Conservation (phyloP, 2,113 vertebrate genomes). For the Strix aluco region DNA sequence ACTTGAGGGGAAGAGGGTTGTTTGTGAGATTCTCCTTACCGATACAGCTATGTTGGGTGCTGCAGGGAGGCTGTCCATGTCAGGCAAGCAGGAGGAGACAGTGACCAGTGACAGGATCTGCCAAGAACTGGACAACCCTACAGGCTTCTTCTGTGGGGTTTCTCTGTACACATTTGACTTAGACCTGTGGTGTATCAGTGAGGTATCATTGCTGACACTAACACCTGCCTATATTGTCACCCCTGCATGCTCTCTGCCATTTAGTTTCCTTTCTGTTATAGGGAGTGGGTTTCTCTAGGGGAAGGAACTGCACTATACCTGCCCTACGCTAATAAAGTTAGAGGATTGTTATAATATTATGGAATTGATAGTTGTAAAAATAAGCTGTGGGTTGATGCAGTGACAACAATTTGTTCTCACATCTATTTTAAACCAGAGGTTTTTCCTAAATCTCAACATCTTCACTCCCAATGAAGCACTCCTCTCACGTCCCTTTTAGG, state of each 20-base stretch:
- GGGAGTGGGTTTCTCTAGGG: neutral
- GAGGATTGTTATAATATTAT: neutral
- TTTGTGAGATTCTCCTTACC: neutral
- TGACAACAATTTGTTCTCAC: neutral
- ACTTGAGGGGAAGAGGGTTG: neutral
- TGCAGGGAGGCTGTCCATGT: neutral
- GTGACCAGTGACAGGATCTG: neutral
- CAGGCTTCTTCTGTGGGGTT: neutral
- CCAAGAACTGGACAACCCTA: neutral
- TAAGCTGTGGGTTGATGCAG: neutral
- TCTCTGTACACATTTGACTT: accelerated
- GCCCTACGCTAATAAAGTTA: neutral
- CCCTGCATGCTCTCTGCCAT: neutral
- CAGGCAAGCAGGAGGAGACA: neutral
- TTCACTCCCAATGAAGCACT: neutral
- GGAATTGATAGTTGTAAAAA: neutral
- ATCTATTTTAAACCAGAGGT: neutral
- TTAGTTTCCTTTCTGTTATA: neutral
- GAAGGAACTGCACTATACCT: neutral
- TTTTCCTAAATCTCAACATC: neutral
- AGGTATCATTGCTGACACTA: neutral
- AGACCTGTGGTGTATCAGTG: neutral
- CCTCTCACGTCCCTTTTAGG: neutral
- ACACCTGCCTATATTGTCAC: neutral
- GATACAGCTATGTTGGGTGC: neutral